Base-by-base conservation (phyloP, 2,113 vertebrate genomes). In the Bolborhynchus lineola region DNA sequence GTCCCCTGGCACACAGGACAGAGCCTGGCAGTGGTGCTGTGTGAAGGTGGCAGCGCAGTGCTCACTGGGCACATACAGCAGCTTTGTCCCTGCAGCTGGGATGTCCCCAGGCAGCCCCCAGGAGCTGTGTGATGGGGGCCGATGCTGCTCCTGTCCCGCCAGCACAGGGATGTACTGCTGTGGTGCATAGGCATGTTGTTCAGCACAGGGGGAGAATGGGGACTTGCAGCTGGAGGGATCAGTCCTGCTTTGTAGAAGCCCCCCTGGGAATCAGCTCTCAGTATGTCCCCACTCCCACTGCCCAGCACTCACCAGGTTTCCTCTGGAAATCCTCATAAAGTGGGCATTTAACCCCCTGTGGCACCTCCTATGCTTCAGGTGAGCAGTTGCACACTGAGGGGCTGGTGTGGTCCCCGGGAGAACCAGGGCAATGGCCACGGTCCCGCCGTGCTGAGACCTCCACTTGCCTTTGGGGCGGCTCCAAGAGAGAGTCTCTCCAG, bases 381-480 rank as follows among this genome's bases (percentile, higher is more conserved):
- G 52, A 84, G 44, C 71, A 72, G 46, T 39, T 1, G 3, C 37
- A 76, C 42, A 0, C 31, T 23, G 31, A 50, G 46, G 49, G 42
- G 57, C 42, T 52, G 21, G 13, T 1, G 1, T 24, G 84, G 50
- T 89, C 39, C 39, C 64, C 63, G 49, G 53, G 33, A 74, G 13
- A 3, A 5, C 53, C 3, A 2, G 12, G 44, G 25, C 20, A 64
- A 37, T 2, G 2, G 65, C 46, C 46, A 4, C 0, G 1, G 55
- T 17, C 55, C 17, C 37, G 29, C 26, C 2, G 2, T 4, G 81
- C 62, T 25, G 7, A 67, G 39, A 33, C 42, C 65, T 47, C 29
- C 2, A 2, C 31, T 50, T 50, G 17, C 26, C 69, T 42, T 24
- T 46, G 2, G 7, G 26, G n/a, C 26, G 0, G 0, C 74, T 41